Evolutionary conservation across 2,888 invertebrate genomes (phyloP).

Genomic region (Thymelicus sylvestris): DNA sequence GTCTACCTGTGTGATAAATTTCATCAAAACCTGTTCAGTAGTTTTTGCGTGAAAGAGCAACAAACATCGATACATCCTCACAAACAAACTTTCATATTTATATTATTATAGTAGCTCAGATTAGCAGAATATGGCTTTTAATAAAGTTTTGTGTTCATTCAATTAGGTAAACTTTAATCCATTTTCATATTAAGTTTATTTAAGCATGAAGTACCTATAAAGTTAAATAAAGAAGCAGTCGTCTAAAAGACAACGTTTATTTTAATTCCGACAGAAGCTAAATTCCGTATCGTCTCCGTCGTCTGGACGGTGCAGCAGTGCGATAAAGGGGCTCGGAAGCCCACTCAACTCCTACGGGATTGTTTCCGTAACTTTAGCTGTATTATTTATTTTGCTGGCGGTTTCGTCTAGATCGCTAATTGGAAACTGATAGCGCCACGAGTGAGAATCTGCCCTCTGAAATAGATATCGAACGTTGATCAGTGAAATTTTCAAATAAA

Average conservation of each 20-base stretch:
- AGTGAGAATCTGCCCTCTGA: not conserved
- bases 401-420: slow-evolving; percentile 33
- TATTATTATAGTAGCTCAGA: too few species aligned
- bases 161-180: too few species aligned
- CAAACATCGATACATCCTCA: too few species aligned
- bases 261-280: slow-evolving; percentile 17
- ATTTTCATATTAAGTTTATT: too few species aligned
- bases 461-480: not conserved
- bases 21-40: too few species aligned
- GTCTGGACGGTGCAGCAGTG: slow-evolving; percentile 30
- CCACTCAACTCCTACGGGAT: slow-evolving; percentile 27
- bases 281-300: slow-evolving; percentile 14
- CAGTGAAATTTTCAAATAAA: not conserved
- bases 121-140: too few species aligned
- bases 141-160: too few species aligned
- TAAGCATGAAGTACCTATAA: too few species aligned
- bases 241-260: slow-evolving; percentile 20
- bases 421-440: slow-evolving; percentile 30
- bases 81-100: too few species aligned
- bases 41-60: too few species aligned
- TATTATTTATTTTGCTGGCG: slow-evolving; percentile 30
- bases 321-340: slow-evolving; percentile 32
- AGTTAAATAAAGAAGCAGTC: not conserved
- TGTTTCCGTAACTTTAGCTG: slow-evolving; percentile 29
- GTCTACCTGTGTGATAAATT: too few species aligned